Percentiles rank a stretch among this genome's conserved stretches.
These are phyloP conservation scores for Cinclus cinclus DNA, from an alignment of 2,113 vertebrate species.

Conservation along the genomic window DNA sequence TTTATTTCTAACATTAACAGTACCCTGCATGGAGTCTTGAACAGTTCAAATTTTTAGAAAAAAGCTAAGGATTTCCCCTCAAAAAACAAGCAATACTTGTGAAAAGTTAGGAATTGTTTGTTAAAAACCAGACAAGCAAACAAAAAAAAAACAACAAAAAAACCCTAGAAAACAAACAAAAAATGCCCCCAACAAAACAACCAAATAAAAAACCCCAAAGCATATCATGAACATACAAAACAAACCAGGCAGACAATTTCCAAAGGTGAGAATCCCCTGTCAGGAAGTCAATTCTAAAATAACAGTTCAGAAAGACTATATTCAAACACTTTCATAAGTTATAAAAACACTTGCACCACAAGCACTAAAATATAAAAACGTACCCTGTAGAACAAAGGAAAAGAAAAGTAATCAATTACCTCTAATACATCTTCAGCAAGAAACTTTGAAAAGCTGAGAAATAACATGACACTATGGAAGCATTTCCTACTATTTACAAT, in stretches of 20 bases:
- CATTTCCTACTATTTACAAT: not conserved
- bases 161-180: not conserved
- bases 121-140: not conserved
- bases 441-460: conserved; percentile 18
- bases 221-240: not conserved
- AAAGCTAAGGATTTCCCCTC: not conserved
- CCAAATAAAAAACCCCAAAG: not conserved
- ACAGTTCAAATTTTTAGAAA: not conserved
- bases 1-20: not conserved
- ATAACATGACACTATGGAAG: not conserved
- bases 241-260: conserved; percentile 8
- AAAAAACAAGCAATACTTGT: not conserved
- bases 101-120: not conserved
- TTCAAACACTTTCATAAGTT: conserved; percentile 60
- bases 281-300: conserved; percentile 52
- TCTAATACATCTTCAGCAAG: not conserved
- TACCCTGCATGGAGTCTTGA: not conserved
- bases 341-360: conserved; percentile 46
- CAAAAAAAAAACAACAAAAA: not conserved
- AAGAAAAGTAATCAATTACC: conserved; percentile 35
- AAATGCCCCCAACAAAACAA: not conserved
- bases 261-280: conserved; percentile 50
- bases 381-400: not conserved
- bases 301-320: conserved; percentile 43
- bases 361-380: conserved; percentile 47